Base-by-base conservation (phyloP, 1,140 invertebrate species). In the Drosophila prosaltans region DNA sequence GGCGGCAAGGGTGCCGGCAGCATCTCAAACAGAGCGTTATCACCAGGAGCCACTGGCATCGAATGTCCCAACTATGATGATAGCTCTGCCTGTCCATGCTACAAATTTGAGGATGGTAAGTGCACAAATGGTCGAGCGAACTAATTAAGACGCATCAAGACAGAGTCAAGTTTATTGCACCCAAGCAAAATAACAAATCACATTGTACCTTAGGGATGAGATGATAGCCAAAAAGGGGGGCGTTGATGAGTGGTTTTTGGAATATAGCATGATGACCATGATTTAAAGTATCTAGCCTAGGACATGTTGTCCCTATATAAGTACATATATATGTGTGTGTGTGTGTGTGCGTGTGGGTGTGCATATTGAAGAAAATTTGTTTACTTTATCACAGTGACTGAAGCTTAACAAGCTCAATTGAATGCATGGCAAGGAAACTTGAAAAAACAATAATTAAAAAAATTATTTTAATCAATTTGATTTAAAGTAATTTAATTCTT, bases 71-170 rank as follows among this genome's bases (percentile, higher is more conserved):
- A 94, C 77, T 94, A 95, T 78, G 93, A 94, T 74, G 94, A 95
- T 75, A 96, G 95, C 89, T 95, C 95, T 11, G 95, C 95, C 76
- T 98, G 97, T 93, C 96, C 97, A 0, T 98, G 97, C 92, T 98
- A 97, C 93, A 96, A 96, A 93, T 97, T 97, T 91, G 96, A 97
- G 92, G 97, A 97, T 93, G 97, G 94, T 94, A 93, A 91, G 91
- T 92, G 69, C 65, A 68, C 16, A 32, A 81, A 74, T 75, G 77
- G 73, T 26, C 66, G 51, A 69, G 41, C 63, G 69, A 63, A 61
- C 75, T 78, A 78, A 78, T 78, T 78, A 78, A 78, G 45, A 78
- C 68, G 74, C 80, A 84, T 67, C 78, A 64, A 51, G 45, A 21
- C 59, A 24, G 51, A 55, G 71, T 60, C 41, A 72, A 78, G 80